phyloP scores from a whole-genome alignment of 2,888 invertebrate genomes.

The Caprella mutica region DNA sequence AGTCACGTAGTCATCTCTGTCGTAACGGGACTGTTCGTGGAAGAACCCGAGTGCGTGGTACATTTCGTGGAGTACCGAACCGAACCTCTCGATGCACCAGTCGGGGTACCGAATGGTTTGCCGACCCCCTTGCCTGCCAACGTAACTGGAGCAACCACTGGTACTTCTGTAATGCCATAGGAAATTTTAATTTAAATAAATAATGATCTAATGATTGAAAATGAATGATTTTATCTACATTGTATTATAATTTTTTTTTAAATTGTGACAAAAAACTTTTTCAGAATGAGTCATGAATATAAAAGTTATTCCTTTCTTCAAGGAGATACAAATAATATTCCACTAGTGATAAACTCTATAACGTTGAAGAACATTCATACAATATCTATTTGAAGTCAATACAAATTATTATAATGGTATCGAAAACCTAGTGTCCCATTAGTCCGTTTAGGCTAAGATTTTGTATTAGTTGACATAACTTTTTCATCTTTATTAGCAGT shows the following conservation, averaged over 20 bases:
- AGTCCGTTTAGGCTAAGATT: no score
- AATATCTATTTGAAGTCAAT: no score
- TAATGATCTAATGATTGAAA: background rate
- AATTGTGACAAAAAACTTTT: background rate
- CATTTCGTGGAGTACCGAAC: conserved; percentile 43
- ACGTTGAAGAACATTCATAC: no score
- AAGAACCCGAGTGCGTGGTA: conserved; percentile 21
- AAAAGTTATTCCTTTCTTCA: background rate
- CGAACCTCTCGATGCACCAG: conserved; percentile 47
- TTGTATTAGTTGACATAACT: no score
- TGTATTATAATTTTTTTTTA: background rate
- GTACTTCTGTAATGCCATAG: no score
- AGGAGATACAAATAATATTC: no score
- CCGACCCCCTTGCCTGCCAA: conserved; percentile 51
- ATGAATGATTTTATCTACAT: background rate
- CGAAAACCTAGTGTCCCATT: no score
- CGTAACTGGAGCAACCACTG: conserved; percentile 58
- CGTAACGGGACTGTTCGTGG: conserved; percentile 26
- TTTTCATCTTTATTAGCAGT: no score
- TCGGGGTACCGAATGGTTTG: conserved; percentile 42
- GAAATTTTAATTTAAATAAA: no score
- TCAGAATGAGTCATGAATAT: background rate
- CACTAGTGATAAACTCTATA: no score
- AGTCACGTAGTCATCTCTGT: conserved; percentile 48
- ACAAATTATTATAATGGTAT: no score